A percentile compares a stretch with the other conserved stretches of the same genome.
Conservation (phyloP, 2,888 invertebrate genomes). For the Tinea semifulvella region DNA sequence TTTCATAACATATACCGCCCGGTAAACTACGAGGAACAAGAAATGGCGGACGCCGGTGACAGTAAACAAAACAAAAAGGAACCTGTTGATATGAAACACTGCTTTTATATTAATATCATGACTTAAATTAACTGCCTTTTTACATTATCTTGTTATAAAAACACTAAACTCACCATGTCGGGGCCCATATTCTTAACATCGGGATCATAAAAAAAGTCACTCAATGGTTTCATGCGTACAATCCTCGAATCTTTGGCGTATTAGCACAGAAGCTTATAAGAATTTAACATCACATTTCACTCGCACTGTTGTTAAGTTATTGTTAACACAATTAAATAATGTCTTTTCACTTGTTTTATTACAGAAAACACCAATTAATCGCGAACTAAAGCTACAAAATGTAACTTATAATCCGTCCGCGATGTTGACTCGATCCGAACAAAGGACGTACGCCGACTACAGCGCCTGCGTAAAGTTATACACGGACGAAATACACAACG, state of each 20-base stretch:
- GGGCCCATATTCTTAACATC: constrained; percentile 85
- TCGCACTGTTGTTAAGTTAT: neutral
- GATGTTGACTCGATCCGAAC: constrained; percentile 67
- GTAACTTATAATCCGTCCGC: constrained; percentile 49
- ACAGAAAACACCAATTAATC: neutral
- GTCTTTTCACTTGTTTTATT: neutral
- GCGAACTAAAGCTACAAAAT: constrained; percentile 22
- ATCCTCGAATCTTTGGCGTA: constrained; percentile 54
- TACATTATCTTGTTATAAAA: constrained; percentile 19
- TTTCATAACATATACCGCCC: constrained; percentile 26
- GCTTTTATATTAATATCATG: constrained; percentile 41
- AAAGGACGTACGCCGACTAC: constrained; percentile 64
- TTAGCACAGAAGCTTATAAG: constrained; percentile 37
- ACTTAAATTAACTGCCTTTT: constrained; percentile 42
- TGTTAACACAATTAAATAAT: neutral
- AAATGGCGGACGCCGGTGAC: constrained; percentile 70
- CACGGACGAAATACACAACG: constrained; percentile 26
- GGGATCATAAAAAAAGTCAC: constrained; percentile 73
- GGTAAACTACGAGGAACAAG: constrained; percentile 56
- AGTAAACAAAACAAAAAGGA: constrained; percentile 68
- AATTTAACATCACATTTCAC: constrained; percentile 8
- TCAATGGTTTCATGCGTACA: constrained; percentile 74
- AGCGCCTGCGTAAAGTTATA: constrained; percentile 59
- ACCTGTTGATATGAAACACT: constrained; percentile 65
- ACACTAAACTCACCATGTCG: constrained; percentile 74